phyloP scores from a whole-genome alignment of 2,888 invertebrate genomes.

The Aphidius colemani region DNA sequence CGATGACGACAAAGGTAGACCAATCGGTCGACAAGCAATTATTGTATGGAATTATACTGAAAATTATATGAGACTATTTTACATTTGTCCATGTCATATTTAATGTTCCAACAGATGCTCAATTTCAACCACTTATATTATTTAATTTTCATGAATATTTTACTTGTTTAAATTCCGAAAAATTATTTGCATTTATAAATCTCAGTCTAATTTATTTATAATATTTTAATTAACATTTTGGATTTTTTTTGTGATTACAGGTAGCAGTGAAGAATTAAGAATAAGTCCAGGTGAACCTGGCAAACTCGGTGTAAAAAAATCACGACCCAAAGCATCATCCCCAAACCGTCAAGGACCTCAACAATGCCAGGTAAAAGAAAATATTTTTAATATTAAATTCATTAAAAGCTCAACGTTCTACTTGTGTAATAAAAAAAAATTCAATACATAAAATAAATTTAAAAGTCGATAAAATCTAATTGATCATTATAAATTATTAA shows the following conservation, averaged over 20 bases:
- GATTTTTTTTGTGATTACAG: constrained; percentile 48
- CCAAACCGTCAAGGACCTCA: constrained; percentile 90
- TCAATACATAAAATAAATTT: too few species aligned
- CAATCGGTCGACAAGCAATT: constrained; percentile 47
- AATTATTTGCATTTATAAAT: background rate
- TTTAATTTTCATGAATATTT: background rate
- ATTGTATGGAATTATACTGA: constrained; percentile 27
- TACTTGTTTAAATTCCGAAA: background rate
- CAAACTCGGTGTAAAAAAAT: constrained; percentile 69
- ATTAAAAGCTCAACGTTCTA: too few species aligned
- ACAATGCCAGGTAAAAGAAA: constrained; percentile 88
- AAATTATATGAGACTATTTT: background rate
- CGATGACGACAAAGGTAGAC: background rate
- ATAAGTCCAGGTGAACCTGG: constrained; percentile 62
- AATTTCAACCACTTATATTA: background rate
- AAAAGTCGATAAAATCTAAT: too few species aligned
- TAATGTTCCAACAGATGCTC: background rate
- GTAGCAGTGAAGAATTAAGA: constrained; percentile 64
- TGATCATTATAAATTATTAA: too few species aligned
- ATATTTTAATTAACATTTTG: background rate
- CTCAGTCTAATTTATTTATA: background rate
- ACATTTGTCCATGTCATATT: background rate
- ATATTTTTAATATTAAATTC: too few species aligned
- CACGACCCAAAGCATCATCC: constrained; percentile 83
- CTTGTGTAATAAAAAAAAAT: too few species aligned